Base-by-base conservation (phyloP, 2,797 vertebrate genomes). In the Hoplostethus atlanticus region DNA sequence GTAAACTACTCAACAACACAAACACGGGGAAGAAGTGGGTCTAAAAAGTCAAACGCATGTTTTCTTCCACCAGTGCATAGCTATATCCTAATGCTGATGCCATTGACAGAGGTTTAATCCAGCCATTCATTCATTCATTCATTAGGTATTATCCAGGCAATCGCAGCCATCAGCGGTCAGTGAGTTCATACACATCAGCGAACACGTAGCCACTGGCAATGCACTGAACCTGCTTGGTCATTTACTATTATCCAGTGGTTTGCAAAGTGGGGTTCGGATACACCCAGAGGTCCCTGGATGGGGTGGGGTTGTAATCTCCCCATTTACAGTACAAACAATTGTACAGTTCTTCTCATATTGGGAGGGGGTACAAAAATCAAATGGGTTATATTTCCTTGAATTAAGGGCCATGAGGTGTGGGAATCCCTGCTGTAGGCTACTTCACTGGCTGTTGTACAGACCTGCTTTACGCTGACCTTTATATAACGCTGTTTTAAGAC, bases 1-100 rank as follows among this genome's bases (percentile, higher is more conserved):
- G 38, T 72, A 52, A 79, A 76, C 31, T 52, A 58, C 62, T 69
- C 11, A 9, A 63, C 71, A 79, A 81, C 44, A 79, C 69, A 79
- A 82, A 84, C 79, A 73, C 12, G 0, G 57, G 17, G n/a, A 50
- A 56, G 38, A 65, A 57, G 63, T 68, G 50, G n/a, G 61, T 25
- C 36, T 21, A 3, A 59, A 42, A 6, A 11, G 47, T 25, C 30
- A 47, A 71, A 63, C 2, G 16, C 44, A 16, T 25, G 55, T 53
- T 66, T 56, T n/a, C 36, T 16, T 25, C 21, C 51, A 59, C 50
- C 60, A 36, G 9, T 34, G 25, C 3, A 7, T 5, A 62, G 12
- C 17, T 55, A 63, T 46, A 48, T 21, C 31, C 15, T 36, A 16
- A 40, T 40, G 38, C 38, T 8, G 17, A 48, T 31, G 12, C 48